phyloP scores from a whole-genome alignment of 1,140 invertebrate species.

The Telenomus remus region DNA sequence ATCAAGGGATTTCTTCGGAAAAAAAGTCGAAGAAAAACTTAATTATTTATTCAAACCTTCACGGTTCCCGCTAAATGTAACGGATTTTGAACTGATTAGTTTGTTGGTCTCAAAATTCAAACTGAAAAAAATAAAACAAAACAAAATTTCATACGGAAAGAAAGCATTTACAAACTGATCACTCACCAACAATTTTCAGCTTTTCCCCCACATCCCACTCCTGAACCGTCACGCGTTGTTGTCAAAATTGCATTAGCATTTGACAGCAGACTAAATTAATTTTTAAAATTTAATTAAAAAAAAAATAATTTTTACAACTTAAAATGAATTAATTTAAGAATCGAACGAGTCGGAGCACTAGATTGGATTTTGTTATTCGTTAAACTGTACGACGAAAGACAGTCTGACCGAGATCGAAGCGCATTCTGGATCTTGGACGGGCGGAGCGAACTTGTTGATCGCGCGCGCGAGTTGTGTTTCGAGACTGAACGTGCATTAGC shows the following conservation, averaged over 20 bases:
- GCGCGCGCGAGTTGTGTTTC: constrained; percentile 53
- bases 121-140: not conserved
- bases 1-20: constrained; percentile 13
- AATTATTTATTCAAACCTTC: constrained; percentile 37
- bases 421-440: constrained; percentile 26
- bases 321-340: not conserved
- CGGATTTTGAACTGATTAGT: constrained; percentile 4
- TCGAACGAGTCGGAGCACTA: too few relatives aligned
- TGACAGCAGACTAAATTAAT: not conserved
- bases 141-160: not conserved
- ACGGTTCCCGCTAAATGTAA: constrained; percentile 29
- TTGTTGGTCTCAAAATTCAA: constrained; percentile 6
- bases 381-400: not conserved
- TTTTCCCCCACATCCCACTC: constrained; percentile 46
- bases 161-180: not conserved
- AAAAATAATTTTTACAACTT: not conserved
- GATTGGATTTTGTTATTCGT: too few relatives aligned
- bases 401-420: constrained; percentile 16
- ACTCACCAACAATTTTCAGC: constrained; percentile 31
- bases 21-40: constrained; percentile 9
- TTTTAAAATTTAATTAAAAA: not conserved
- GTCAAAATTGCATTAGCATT: too few relatives aligned
- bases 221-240: constrained; percentile 1
- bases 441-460: constrained; percentile 46
- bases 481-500: constrained; percentile 63